phyloP scores from a whole-genome alignment of 1,140 invertebrate species.

The Aphelenchoides besseyi region DNA sequence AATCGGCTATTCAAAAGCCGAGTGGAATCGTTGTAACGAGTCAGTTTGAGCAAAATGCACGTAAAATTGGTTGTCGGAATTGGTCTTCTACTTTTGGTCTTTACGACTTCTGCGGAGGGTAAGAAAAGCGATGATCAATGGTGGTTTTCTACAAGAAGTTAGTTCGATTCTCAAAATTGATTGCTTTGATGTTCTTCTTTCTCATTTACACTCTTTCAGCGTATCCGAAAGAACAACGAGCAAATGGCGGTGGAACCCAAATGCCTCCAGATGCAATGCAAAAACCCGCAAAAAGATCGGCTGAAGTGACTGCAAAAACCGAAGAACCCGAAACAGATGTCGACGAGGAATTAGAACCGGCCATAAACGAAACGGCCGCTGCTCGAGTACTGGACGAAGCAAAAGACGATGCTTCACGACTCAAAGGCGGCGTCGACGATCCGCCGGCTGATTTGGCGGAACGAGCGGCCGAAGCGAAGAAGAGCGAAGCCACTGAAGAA shows the following conservation, averaged over 20 bases:
- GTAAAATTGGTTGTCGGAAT: too few relatives aligned
- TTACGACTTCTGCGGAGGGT: too few relatives aligned
- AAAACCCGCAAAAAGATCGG: background rate
- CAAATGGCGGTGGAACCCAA: background rate
- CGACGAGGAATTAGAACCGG: background rate
- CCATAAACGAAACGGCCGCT: background rate
- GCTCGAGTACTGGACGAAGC: background rate
- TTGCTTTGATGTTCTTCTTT: too few relatives aligned
- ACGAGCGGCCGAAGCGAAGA: background rate
- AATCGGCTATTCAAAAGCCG: too few relatives aligned
- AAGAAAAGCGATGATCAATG: background rate
- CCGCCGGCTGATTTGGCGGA: slow-evolving; percentile 4
- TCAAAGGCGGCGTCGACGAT: background rate
- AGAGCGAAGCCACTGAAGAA: background rate
- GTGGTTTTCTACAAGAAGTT: background rate
- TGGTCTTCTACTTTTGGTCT: too few relatives aligned
- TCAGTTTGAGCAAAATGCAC: too few relatives aligned
- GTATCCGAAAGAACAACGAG: background rate
- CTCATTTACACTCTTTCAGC: too few relatives aligned
- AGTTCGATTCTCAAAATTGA: background rate
- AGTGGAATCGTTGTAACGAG: too few relatives aligned
- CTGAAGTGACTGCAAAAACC: background rate
- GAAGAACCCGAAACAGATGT: background rate
- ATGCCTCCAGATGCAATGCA: background rate
- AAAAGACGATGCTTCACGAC: background rate